Conservation (phyloP, 2,113 vertebrate genomes). For the Anarhynchus alexandrinus region DNA sequence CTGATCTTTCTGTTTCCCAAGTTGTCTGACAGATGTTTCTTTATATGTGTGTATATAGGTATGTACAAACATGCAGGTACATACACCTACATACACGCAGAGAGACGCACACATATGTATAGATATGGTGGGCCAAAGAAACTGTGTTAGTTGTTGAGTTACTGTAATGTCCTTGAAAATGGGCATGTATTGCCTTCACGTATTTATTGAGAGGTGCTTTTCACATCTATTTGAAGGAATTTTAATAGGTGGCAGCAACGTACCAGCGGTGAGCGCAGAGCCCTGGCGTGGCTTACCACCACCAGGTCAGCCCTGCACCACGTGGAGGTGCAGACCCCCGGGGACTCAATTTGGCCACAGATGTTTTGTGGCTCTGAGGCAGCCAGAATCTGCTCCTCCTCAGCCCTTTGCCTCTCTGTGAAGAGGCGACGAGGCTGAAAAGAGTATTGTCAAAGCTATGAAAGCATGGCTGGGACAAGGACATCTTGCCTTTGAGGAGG, state of each 20-base stretch:
- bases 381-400: neutral
- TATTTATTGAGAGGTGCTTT: neutral
- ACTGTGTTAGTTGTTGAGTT: neutral
- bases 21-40: neutral
- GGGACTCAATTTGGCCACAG: rapidly evolving
- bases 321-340: rapidly evolving
- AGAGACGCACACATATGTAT: neutral
- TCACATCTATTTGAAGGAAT: neutral
- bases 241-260: neutral
- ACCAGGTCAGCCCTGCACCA: neutral
- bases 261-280: neutral
- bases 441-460: neutral
- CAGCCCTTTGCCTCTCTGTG: neutral
- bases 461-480: neutral
- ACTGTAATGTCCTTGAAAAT: neutral
- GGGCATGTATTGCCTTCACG: rapidly evolving
- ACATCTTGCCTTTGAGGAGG: neutral
- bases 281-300: neutral
- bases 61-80: neutral
- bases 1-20: neutral
- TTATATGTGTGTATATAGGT: neutral
- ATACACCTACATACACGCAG: neutral
- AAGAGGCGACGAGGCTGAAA: neutral
- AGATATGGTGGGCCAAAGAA: neutral
- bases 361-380: neutral